Percentiles rank a stretch among this genome's conserved stretches.
Conservation (phyloP, 2,888 invertebrate species). For the Ormyrus rosae region DNA sequence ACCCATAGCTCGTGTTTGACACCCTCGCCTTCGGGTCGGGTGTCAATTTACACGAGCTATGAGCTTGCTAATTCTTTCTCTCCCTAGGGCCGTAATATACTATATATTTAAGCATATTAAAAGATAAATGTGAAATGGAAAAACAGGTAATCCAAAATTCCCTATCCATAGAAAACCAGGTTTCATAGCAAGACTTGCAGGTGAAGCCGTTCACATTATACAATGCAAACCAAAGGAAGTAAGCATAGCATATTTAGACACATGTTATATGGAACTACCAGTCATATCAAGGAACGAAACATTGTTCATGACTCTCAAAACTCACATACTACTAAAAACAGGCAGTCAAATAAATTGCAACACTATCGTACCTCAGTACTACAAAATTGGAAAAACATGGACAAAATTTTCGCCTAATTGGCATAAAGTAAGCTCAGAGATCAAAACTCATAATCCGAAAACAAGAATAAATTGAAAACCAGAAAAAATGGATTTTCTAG, state of each 20-base stretch:
- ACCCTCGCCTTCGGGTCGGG: too few species aligned
- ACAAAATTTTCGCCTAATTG: background rate
- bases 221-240: background rate
- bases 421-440: background rate
- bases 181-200: background rate
- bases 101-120: background rate
- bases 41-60: too few species aligned
- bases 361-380: background rate
- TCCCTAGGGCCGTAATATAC: too few species aligned
- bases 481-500: background rate
- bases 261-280: background rate
- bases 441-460: background rate
- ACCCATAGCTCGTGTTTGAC: too few species aligned
- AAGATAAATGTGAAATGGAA: background rate
- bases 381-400: background rate
- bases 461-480: background rate
- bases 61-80: too few species aligned
- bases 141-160: background rate
- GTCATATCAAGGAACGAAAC: background rate
- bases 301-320: background rate
- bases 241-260: background rate
- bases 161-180: background rate
- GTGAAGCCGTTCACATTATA: background rate
- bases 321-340: background rate
- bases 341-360: background rate